Conservation (phyloP, 2,888 invertebrate genomes). For the Ametastegia equiseti region DNA sequence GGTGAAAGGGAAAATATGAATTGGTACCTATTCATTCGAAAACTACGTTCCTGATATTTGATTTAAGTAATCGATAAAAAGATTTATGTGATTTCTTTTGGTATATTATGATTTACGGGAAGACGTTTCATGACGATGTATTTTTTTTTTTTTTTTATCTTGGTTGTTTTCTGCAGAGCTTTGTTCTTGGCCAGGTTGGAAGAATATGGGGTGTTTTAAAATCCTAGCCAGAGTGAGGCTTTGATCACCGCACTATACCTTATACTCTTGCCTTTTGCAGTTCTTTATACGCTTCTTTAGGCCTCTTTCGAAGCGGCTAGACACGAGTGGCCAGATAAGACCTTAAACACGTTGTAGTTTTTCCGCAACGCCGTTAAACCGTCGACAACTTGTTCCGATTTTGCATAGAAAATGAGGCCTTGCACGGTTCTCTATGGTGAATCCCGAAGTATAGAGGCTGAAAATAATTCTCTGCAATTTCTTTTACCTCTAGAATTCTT, state of each 20-base stretch:
- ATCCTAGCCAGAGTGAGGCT: not conserved
- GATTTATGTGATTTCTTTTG: not conserved
- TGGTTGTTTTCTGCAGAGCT: not conserved
- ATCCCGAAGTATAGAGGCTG: too few species aligned
- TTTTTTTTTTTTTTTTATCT: not conserved
- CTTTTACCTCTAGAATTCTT: not conserved
- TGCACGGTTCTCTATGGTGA: too few species aligned
- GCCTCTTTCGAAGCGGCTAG: conserved; percentile 33
- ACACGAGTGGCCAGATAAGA: conserved; percentile 44
- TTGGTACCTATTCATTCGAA: not conserved
- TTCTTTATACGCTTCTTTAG: conserved; percentile 20
- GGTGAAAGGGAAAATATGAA: not conserved
- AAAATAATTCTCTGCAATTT: not conserved
- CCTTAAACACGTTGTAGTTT: conserved; percentile 37
- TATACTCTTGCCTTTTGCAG: not conserved
- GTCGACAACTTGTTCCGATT: conserved; percentile 10
- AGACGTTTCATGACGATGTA: not conserved
- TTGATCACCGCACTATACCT: conserved; percentile 23
- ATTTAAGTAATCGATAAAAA: not conserved
- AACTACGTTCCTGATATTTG: not conserved
- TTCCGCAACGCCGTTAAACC: conserved; percentile 33
- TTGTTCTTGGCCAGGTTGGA: not conserved
- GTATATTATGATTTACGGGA: not conserved
- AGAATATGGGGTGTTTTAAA: not conserved
- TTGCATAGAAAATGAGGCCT: not conserved